Conservation (phyloP, 30 jellyfish, hydroid and myxozoan species). For the Nemopilema nomurai region DNA sequence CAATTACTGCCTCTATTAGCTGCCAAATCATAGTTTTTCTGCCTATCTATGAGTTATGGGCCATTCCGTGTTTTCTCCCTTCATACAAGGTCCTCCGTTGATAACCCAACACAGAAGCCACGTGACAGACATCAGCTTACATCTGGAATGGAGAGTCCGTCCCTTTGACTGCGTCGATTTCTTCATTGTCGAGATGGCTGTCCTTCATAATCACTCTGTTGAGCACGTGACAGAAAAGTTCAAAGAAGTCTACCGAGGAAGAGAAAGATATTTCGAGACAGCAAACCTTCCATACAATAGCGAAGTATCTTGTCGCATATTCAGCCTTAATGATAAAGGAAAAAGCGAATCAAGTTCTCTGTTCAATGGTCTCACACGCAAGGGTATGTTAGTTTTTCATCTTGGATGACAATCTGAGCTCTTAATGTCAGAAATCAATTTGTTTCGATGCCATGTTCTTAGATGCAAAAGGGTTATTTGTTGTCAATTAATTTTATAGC, state of each 20-base stretch:
- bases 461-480: too few relatives aligned
- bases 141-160: constrained; percentile 17
- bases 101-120: constrained; percentile 2
- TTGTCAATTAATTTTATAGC: too few relatives aligned
- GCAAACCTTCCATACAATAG: constrained; percentile 57
- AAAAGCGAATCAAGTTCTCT: constrained; percentile 46
- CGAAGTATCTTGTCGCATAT: constrained; percentile 37
- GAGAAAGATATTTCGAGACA: constrained; percentile 4
- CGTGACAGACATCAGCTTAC: neutral
- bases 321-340: constrained; percentile 54
- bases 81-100: constrained; percentile 26
- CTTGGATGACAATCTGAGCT: neutral
- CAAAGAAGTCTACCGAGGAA: constrained; percentile 58
- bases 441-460: neutral
- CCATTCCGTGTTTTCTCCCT: neutral
- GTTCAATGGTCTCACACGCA: constrained; percentile 27
- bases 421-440: neutral
- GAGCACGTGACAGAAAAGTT: constrained; percentile 12
- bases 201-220: neutral
- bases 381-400: constrained; percentile 26
- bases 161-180: constrained; percentile 14
- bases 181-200: constrained; percentile 33
- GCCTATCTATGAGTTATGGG: too few relatives aligned
- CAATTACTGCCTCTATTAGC: too few relatives aligned
- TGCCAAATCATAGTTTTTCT: too few relatives aligned